Conservation (phyloP, 2,888 invertebrate species). For the Bhutanitis thaidina region DNA sequence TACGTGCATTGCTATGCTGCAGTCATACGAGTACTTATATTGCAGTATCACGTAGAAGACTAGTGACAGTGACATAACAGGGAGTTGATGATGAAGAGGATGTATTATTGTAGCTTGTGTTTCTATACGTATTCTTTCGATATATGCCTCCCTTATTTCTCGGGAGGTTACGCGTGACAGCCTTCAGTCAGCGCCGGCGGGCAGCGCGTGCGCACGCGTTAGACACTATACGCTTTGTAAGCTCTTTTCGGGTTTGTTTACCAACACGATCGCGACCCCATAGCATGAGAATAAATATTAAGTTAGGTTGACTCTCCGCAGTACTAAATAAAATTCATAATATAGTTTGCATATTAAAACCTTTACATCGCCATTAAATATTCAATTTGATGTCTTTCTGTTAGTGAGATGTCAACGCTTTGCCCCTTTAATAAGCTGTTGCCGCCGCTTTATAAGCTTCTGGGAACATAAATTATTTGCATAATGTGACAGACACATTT, state of each 20-base stretch:
- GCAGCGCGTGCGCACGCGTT: constrained; percentile 73
- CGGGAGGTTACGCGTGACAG: constrained; percentile 64
- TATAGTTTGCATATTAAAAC: constrained; percentile 35
- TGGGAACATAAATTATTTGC: constrained; percentile 62
- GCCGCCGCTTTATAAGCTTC: constrained; percentile 55
- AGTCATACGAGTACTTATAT: no score
- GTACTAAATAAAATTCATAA: constrained; percentile 35
- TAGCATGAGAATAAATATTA: constrained; percentile 38
- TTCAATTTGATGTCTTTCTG: constrained; percentile 56
- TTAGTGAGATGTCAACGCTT: constrained; percentile 68
- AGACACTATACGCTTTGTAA: constrained; percentile 34
- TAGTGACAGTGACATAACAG: no score
- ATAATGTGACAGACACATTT: constrained; percentile 75
- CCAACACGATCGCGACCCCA: constrained; percentile 45
- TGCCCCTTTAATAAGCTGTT: constrained; percentile 53
- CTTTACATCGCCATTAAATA: constrained; percentile 45
- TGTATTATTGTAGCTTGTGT: no score
- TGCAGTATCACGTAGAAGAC: no score
- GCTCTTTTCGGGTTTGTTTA: constrained; percentile 53
- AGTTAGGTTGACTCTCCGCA: constrained; percentile 24
- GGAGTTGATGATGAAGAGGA: no score
- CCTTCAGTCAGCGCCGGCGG: constrained; percentile 69
- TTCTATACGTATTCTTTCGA: no score
- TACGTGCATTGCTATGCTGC: no score
- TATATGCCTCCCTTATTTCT: constrained; percentile 51